Conservation (phyloP, 2,888 invertebrate species). For the Gastrophysa polygoni region DNA sequence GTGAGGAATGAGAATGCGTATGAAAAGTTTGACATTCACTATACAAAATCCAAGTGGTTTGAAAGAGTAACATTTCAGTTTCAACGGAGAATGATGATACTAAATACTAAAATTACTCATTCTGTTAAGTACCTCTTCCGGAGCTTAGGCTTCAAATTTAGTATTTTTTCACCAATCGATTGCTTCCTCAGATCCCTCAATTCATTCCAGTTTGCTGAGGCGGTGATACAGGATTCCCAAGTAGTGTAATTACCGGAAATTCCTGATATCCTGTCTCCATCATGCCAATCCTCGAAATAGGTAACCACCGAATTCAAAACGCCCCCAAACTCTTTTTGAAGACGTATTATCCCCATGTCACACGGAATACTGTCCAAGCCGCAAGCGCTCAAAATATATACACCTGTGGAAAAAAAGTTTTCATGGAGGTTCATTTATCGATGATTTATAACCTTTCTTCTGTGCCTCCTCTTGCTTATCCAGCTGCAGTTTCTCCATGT, state of each 20-base stretch:
- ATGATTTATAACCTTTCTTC: conserved; percentile 62
- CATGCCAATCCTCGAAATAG: conserved; percentile 62
- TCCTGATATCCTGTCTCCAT: conserved; percentile 53
- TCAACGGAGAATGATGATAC: too few species aligned
- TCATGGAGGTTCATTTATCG: too few species aligned
- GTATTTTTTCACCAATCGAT: conserved; percentile 66
- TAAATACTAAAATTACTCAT: too few species aligned
- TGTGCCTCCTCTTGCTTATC: conserved; percentile 76
- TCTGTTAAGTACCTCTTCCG: too few species aligned
- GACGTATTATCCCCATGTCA: conserved; percentile 82
- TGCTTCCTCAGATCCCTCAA: conserved; percentile 69
- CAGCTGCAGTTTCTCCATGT: conserved; percentile 64
- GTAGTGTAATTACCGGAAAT: conserved; percentile 80
- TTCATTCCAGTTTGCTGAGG: conserved; percentile 70
- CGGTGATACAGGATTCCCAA: conserved; percentile 86
- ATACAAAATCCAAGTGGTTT: too few species aligned
- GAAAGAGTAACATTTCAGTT: too few species aligned
- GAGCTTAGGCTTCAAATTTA: conserved; percentile 66
- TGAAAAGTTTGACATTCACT: too few species aligned
- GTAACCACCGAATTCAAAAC: conserved; percentile 79
- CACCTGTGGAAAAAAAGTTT: conserved; percentile 57
- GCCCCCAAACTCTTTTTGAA: conserved; percentile 80
- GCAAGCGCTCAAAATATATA: conserved; percentile 88
- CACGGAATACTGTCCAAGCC: conserved; percentile 93
- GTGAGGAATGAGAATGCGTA: too few species aligned